Base-by-base conservation (phyloP, 2,113 vertebrate species). In the Ceyx cyanopectus region DNA sequence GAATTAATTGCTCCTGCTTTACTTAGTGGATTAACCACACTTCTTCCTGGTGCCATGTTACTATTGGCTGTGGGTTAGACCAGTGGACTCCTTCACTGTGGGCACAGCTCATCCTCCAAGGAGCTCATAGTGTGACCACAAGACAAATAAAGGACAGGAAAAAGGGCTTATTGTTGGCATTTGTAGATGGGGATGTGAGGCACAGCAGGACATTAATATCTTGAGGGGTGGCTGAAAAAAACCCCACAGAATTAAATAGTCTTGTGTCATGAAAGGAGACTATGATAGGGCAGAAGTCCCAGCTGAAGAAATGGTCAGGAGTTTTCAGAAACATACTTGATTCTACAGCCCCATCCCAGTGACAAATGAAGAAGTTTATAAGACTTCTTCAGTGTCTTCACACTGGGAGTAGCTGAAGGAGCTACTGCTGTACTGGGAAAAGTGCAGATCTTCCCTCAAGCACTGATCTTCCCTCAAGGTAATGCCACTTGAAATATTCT, bases 21-120 rank as follows among this genome's bases (percentile, higher is more conserved):
- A 58, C 60, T 91, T 94, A 75, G 26, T 58, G 81, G 77, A 92
- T 93, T 94, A 94, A 70, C 32, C 21, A 53, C 43, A 51, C 9
- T 81, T 87, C 63, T 87, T 77, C 46, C 56, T 70, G 46, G 56
- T 89, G 60, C 60, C 21, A 8, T 76, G 16, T 63, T 93, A 43
- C 18, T 87, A 18, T 19, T 56, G 63, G 43, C 62, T 89, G 73
- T 56, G 21, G 21, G 78, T 80, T 60, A 54, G 51, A 40, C 22
- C 17, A 20, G 23, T 54, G 43, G 11, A 45, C 61, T 12, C 14
- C 21, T 76, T 73, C 37, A 29, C 24, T 2, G 1, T 32, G 63
- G 56, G 58, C 37, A 85, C 11, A 24, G 43, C 40, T 46, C 43
- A 22, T 63, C 43, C 48, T 84, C 37, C 50, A 51, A 56, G 50